Evolutionary conservation across 1,140 invertebrate genomes (phyloP), one percentile per base, ranked within the genome.

Genomic region (Sminthurides bifidus): DNA sequence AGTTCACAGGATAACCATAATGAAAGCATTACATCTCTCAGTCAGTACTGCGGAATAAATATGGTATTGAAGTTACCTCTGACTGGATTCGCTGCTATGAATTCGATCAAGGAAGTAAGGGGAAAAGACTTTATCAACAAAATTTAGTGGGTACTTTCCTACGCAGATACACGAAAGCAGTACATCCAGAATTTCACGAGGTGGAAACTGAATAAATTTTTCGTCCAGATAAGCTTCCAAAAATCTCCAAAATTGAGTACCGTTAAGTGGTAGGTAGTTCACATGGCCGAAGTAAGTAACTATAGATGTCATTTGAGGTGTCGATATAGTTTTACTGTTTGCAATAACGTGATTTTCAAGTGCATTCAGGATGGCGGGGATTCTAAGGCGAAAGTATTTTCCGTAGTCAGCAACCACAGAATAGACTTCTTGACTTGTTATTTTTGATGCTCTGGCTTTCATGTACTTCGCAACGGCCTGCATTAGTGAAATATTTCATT

Each of bases 121-220:
- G 55, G 75, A 79, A 55, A 83, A 81, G 38, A 85, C 71, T 61
- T 73, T 77, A 10, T 75, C 71, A 0, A 78, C 68, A 66, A 83
- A 79, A 63, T 80, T 78, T 1, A 80, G 38, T 8, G 83, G 82
- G 69, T 78, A 78, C 63, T 77, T 76, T 51, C 78, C 70, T 15
- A 82, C 64, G 69, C 82, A 84, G 37, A 81, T 72, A 66, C 79
- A 82, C 4, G 79, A 75, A 8, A 84, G 68, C 30, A 84, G 66
- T 45, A 84, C 74, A 56, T 81, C 76, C 23, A 81, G 63, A 4
- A 78, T 64, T 61, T 81, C 76, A 55, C 76, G 73, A n/a, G 76
- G 66, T 43, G 70, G 70, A 33, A 85, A 76, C 61, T 79, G 74
- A 17, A 73, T 63, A 69, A 83, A 81, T 56, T 79, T 79, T 41